Base-by-base conservation (phyloP, 2,888 invertebrate genomes). In the Tinea semifulvella region DNA sequence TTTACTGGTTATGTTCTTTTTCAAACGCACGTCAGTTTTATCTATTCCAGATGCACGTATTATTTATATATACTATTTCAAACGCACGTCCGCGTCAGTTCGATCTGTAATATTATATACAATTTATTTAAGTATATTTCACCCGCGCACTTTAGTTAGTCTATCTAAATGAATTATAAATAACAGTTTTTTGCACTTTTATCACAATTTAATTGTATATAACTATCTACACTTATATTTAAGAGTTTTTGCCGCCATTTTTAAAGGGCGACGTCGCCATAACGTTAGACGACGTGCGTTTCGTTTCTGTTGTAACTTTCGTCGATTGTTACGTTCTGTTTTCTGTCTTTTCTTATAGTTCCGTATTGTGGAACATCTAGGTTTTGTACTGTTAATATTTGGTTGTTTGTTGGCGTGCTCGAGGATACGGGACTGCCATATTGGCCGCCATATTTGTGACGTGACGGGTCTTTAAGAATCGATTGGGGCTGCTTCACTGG, bases 381-480 rank as follows among this genome's bases (percentile, higher is more conserved):
- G 53, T 83, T 84, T 52, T 85, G 85, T 22, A 86, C 84, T 49
- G 85, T 86, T 1, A 86, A 70, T 50, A 86, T 85, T 60, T 86
- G 86, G 46, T 59, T 71, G 50, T 52, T 75, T 52, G 68, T 82
- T 28, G 70, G 84, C 38, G 69, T 75, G 57, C 71, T 76, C 10
- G 72, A 63, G 1, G 76, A 77, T 40, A 75, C 58, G 0, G 76
- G 77, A 55, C 75, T 81, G 2, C 74, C 79, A 49, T 84, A 83
- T 31, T 82, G 82, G 52, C 73, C 81, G 20, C 77, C 79, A 49
- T 85, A 85, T 56, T 85, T 82, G 58, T 83, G 84, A 25, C 85
- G 71, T 46, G 85, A 85, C 2, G 86, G 85, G 62, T 86, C 86
- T 57, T 86, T 86, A 4, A 86, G 71, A 50, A 86, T 86, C 19